Evolutionary conservation across 2,113 vertebrate species (phyloP).

Genomic region (Anas platyrhynchos): DNA sequence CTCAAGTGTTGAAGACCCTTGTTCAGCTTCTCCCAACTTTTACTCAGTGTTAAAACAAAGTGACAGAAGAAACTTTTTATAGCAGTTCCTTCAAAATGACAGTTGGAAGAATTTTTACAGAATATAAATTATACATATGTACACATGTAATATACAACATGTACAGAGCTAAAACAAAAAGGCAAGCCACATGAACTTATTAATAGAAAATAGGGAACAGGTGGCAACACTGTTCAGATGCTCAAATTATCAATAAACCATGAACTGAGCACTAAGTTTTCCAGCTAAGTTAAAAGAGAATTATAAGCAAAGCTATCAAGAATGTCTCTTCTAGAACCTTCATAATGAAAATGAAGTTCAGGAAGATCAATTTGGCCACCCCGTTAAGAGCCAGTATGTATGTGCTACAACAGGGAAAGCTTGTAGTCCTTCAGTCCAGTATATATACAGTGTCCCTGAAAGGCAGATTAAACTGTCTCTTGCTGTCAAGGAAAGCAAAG

Average conservation of each 20-base stretch:
- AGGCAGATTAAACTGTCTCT: neutral
- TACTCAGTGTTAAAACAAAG: neutral
- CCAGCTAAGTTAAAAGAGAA: neutral
- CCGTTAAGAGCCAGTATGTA: neutral
- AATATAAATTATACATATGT: constrained; percentile 12
- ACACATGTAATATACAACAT: neutral
- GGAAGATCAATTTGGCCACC: neutral
- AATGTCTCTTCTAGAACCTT: neutral
- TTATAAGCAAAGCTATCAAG: neutral
- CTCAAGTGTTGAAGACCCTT: neutral
- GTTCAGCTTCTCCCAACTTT: neutral
- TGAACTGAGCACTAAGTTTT: neutral
- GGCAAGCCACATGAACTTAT: neutral
- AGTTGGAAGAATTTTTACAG: neutral
- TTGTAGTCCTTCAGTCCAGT: neutral
- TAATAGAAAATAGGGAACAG: neutral
- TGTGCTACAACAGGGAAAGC: neutral
- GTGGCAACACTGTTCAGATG: neutral
- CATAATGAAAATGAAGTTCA: neutral
- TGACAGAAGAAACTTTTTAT: neutral
- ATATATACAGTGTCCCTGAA: neutral
- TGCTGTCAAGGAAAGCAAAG: neutral
- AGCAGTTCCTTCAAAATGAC: neutral
- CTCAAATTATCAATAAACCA: neutral
- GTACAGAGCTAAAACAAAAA: neutral